phyloP scores from a whole-genome alignment of 2,113 vertebrate species.

The Bubo bubo region DNA sequence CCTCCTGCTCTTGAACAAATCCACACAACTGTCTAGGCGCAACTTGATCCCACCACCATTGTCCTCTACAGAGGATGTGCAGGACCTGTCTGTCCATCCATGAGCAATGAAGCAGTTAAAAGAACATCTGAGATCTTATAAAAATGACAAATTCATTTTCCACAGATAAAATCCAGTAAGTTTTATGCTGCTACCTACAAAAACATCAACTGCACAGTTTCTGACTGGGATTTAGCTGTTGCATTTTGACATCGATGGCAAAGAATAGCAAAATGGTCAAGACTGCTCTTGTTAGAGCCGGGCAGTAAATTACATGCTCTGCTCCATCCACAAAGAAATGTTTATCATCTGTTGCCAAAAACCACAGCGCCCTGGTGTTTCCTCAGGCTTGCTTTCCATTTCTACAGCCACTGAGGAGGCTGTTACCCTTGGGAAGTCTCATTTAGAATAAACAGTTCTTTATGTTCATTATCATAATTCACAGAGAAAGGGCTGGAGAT shows the following conservation, averaged over 20 bases:
- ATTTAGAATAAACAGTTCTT: constrained; percentile 63
- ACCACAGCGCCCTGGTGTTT: constrained; percentile 49
- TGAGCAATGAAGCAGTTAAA: neutral
- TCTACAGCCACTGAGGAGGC: constrained; percentile 46
- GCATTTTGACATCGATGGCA: constrained; percentile 10
- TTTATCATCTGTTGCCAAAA: constrained; percentile 71
- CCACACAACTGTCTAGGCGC: neutral
- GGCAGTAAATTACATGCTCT: constrained; percentile 61
- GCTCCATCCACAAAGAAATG: constrained; percentile 56
- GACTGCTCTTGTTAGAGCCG: constrained; percentile 40
- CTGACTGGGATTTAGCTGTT: constrained; percentile 19
- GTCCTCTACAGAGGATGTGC: neutral
- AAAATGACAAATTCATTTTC: neutral
- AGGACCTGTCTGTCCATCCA: neutral
- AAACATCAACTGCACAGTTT: neutral
- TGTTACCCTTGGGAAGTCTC: constrained; percentile 49
- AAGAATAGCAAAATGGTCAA: constrained; percentile 50
- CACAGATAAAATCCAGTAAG: neutral
- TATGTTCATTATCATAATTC: constrained; percentile 12
- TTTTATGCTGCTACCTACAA: neutral
- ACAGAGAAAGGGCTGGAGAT: constrained; percentile 17
- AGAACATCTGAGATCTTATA: neutral
- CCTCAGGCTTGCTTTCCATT: constrained; percentile 58
- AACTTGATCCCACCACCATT: neutral
- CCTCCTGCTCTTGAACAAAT: neutral